Percentiles rank a stretch among this genome's conserved stretches.
phyloP scores from a whole-genome alignment of 64 coral and sea anemone genomes.

The Montipora sp. region DNA sequence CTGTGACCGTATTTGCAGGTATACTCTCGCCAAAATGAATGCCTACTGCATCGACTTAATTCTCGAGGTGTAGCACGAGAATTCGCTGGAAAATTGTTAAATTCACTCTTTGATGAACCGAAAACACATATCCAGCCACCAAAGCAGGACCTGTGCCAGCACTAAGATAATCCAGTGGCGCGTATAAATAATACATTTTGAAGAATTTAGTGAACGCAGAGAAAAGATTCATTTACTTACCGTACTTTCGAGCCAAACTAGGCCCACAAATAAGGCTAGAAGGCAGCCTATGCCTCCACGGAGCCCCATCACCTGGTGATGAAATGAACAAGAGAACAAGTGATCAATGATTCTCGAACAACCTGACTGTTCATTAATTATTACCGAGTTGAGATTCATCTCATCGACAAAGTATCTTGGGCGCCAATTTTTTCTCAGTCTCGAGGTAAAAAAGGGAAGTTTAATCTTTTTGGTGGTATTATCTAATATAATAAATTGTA shows the following conservation, averaged over 20 bases:
- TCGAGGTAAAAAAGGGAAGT: neutral
- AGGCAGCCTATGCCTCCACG: slow-evolving; percentile 93
- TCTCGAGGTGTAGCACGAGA: neutral
- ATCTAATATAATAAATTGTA: neutral
- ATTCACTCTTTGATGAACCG: slow-evolving; percentile 22
- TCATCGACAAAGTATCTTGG: slow-evolving; percentile 79
- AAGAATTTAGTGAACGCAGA: slow-evolving; percentile 13
- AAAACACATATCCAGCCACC: slow-evolving; percentile 42
- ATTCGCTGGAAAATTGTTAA: neutral
- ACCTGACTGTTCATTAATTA: slow-evolving; percentile 85
- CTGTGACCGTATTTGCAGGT: neutral
- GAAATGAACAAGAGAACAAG: slow-evolving; percentile 67
- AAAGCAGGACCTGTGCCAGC: neutral
- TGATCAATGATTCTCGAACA: slow-evolving; percentile 58
- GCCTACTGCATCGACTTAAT: neutral
- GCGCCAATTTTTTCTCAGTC: slow-evolving; percentile 12
- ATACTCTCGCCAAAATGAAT: slow-evolving; percentile 12
- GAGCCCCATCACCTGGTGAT: slow-evolving; percentile 91
- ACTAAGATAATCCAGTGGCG: slow-evolving; percentile 44
- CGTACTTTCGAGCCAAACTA: slow-evolving; percentile 87
- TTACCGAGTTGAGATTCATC: slow-evolving; percentile 75
- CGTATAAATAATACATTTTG: slow-evolving; percentile 94
- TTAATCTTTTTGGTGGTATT: neutral
- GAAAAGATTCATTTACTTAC: slow-evolving; percentile 59
- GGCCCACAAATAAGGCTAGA: slow-evolving; percentile 91